A percentile compares a stretch with the other conserved stretches of the same genome.
Evolutionary conservation across 2,888 invertebrate genomes (phyloP).

Genomic region (Panzeria rudis): DNA sequence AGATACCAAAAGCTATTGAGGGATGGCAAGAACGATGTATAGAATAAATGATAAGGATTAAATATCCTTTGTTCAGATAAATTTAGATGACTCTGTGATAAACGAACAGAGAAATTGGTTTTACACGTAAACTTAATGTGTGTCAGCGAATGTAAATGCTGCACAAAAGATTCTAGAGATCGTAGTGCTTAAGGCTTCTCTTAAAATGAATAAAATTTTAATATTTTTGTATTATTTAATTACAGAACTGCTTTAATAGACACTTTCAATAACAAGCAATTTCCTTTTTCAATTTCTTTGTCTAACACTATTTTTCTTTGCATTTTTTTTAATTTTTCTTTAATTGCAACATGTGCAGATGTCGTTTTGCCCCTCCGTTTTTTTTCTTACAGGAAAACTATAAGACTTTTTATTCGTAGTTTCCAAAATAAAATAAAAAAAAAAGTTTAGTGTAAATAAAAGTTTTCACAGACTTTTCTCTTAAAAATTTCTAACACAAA

Average conservation of each 20-base stretch:
- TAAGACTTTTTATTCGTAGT: slow-evolving; percentile 40
- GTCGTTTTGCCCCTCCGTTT: slow-evolving; percentile 69
- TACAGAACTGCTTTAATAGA: not conserved
- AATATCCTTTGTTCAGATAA: too few relatives aligned
- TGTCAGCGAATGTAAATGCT: too few relatives aligned
- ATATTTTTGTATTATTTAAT: too few relatives aligned
- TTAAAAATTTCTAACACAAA: slow-evolving; percentile 32
- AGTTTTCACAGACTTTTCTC: slow-evolving; percentile 43
- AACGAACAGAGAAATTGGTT: too few relatives aligned
- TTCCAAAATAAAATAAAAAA: slow-evolving; percentile 40
- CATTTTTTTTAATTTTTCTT: slow-evolving; percentile 18
- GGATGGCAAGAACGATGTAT: too few relatives aligned
- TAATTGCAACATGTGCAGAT: slow-evolving; percentile 77
- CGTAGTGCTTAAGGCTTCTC: too few relatives aligned
- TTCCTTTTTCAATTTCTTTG: not conserved
- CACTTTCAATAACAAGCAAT: not conserved
- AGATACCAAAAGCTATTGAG: too few relatives aligned
- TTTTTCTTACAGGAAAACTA: slow-evolving; percentile 48
- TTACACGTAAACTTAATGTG: too few relatives aligned
- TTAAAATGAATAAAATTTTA: too few relatives aligned
- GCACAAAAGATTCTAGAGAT: too few relatives aligned
- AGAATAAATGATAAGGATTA: too few relatives aligned
- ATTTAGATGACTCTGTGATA: too few relatives aligned
- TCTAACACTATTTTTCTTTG: not conserved
- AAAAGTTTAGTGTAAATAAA: slow-evolving; percentile 59